These are phyloP conservation scores for Trematocara stigmaticum DNA, from an alignment of 2,113 vertebrate genomes.

Conservation along the genomic window DNA sequence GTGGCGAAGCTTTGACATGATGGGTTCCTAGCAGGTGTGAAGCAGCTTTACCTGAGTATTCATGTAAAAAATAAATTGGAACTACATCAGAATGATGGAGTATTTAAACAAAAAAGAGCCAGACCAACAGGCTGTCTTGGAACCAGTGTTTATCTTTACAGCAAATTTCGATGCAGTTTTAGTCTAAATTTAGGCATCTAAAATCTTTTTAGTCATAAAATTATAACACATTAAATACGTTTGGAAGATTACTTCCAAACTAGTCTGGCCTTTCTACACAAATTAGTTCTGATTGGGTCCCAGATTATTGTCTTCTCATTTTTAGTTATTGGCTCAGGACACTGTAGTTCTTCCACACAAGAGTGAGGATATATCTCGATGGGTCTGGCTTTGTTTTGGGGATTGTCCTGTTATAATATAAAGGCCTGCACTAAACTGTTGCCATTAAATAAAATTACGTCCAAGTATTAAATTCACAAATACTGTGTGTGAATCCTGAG, in stretches of 20 bases:
- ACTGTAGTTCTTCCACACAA: neutral
- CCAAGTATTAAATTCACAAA: neutral
- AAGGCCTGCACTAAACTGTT: neutral
- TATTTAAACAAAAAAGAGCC: neutral
- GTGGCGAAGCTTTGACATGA: neutral
- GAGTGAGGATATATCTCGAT: neutral
- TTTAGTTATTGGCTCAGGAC: neutral
- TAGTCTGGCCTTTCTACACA: neutral
- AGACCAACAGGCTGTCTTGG: neutral
- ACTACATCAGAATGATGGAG: neutral
- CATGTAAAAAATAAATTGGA: neutral
- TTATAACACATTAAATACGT: neutral
- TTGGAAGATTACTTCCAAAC: neutral
- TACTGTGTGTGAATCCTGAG: neutral
- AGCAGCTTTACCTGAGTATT: neutral
- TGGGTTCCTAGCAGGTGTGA: neutral
- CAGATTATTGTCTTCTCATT: neutral
- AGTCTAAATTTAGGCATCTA: neutral
- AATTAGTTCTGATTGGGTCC: neutral
- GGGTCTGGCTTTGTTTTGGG: neutral
- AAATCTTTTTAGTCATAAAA: neutral
- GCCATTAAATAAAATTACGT: neutral
- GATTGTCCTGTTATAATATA: neutral
- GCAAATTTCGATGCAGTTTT: neutral
- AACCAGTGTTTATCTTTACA: neutral